A percentile compares a stretch with the other conserved stretches of the same genome.
phyloP scores from a whole-genome alignment of 1,140 invertebrate genomes.

The Diachasmimorpha longicaudata region DNA sequence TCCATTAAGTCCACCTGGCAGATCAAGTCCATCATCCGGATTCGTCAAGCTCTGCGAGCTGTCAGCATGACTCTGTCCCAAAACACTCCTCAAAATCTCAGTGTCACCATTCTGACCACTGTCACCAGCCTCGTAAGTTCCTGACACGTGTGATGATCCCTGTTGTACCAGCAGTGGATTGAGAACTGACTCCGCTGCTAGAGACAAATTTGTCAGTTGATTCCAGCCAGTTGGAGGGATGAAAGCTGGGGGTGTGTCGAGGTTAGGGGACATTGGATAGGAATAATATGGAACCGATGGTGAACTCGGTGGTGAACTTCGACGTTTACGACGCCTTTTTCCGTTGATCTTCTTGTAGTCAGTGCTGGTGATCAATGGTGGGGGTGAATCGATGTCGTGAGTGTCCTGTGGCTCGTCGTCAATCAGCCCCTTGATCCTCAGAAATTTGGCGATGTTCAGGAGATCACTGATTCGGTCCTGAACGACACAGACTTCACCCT shows the following conservation, averaged over 20 bases:
- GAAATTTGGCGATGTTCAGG: slow-evolving; percentile 80
- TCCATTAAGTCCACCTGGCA: slow-evolving; percentile 40
- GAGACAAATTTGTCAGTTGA: not conserved
- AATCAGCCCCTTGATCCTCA: slow-evolving; percentile 75
- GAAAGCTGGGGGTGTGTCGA: slow-evolving; percentile 20
- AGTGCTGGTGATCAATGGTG: slow-evolving; percentile 53
- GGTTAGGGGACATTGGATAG: not conserved
- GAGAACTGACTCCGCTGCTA: slow-evolving; percentile 61
- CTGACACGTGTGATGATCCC: not conserved
- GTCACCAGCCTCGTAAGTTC: slow-evolving; percentile 60
- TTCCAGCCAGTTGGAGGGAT: slow-evolving; percentile 35
- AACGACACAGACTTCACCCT: slow-evolving; percentile 89
- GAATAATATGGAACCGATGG: slow-evolving; percentile 19
- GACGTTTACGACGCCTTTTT: too few relatives aligned
- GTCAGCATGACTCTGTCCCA: slow-evolving; percentile 68
- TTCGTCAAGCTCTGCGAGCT: slow-evolving; percentile 69
- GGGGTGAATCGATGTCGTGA: slow-evolving; percentile 17
- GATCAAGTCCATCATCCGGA: slow-evolving; percentile 34
- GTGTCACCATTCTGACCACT: slow-evolving; percentile 65
- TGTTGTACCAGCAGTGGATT: slow-evolving; percentile 61
- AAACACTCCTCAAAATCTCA: slow-evolving; percentile 80
- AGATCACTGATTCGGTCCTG: slow-evolving; percentile 81
- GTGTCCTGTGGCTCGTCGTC: slow-evolving; percentile 51
- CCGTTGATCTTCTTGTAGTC: slow-evolving; percentile 31
- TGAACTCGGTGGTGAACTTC: not conserved